Base-by-base conservation (phyloP, 30 jellyfish, hydroid and myxozoan genomes). In the Pseudorhiza aurosa region DNA sequence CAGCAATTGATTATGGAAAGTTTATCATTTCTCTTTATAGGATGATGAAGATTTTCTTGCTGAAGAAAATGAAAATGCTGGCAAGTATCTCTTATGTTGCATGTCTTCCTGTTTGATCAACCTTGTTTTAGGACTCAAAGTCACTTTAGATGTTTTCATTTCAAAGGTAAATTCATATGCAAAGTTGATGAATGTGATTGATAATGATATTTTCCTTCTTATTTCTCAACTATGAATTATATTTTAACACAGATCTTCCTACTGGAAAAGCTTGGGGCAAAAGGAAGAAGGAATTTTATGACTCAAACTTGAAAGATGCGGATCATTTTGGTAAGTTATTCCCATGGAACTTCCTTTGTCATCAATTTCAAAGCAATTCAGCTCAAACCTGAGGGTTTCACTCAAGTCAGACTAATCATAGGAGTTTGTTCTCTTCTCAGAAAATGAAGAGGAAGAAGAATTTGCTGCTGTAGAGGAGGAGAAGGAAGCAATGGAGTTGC, bases 181-280 rank as follows among this genome's bases (percentile, higher is more conserved):
- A n/a, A n/a, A n/a, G n/a, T n/a, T n/a, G n/a, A n/a, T n/a, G n/a
- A n/a, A n/a, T n/a, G n/a, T n/a, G n/a, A n/a, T n/a, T n/a, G n/a
- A n/a, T n/a, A n/a, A n/a, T n/a, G n/a, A n/a, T n/a, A n/a, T n/a
- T n/a, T n/a, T n/a, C n/a, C n/a, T n/a, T n/a, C n/a, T n/a, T n/a
- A n/a, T n/a, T n/a, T n/a, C n/a, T n/a, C n/a, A n/a, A n/a, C n/a
- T n/a, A n/a, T n/a, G n/a, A n/a, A n/a, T n/a, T n/a, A n/a, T n/a
- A n/a, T n/a, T n/a, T n/a, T n/a, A n/a, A n/a, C n/a, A n/a, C 32
- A 91, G 98, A 87, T 14, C 58, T 85, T 6, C 96, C 96, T 57
- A 91, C 72, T 55, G 85, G 75, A 17, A 87, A 93, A 51, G 99
- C 99, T 22, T 93, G 99, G 99, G 99, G 99, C 22, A 93, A 85